Evolutionary conservation across 2,797 vertebrate species (phyloP), one percentile per base, ranked within the genome.

Genomic region (Momotus momota): DNA sequence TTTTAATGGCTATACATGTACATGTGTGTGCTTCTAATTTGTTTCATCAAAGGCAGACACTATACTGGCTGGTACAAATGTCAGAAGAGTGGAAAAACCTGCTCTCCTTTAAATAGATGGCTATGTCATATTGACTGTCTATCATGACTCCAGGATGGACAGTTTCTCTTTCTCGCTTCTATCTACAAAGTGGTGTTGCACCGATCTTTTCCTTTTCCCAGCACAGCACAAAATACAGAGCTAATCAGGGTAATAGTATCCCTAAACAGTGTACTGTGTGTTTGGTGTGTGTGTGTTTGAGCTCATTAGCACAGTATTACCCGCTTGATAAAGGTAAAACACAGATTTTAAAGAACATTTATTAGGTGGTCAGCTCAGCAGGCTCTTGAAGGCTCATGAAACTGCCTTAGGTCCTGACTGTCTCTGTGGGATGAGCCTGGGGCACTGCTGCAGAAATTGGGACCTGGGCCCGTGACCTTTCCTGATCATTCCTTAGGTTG

Each of bases 381-480:
- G n/a, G 10, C 18, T 84, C 61, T 51, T 12, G 2, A 51, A 58
- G 10, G 27, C 4, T 66, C 18, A 22, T 4, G 3, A 67, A 46
- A 17, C 14, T 55, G 13, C 16, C 26, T 54, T 2, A 2, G 18
- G 6, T 6, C 26, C 6, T 1, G 0, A 1, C 22, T 43, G 8
- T 22, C 35, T 5, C 2, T 26, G 2, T 62, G 41, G 17, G 9
- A 18, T 55, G 20, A 1, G 3, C 29, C 9, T n/a, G 15, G n/a
- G 21, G 5, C 3, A 27, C 23, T 69, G 54, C 26, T 65, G 14
- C 25, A 80, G 25, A 57, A 71, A 33, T 46, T 27, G 31, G 12
- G 20, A 16, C 13, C 21, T 54, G 9, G 5, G 8, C 6, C 11
- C 0, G 0, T 40, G 7, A 20, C 9, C 4, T 0, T 49, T 91